Base-by-base conservation (phyloP, 2,113 vertebrate genomes). In the Electrona antarctica region DNA sequence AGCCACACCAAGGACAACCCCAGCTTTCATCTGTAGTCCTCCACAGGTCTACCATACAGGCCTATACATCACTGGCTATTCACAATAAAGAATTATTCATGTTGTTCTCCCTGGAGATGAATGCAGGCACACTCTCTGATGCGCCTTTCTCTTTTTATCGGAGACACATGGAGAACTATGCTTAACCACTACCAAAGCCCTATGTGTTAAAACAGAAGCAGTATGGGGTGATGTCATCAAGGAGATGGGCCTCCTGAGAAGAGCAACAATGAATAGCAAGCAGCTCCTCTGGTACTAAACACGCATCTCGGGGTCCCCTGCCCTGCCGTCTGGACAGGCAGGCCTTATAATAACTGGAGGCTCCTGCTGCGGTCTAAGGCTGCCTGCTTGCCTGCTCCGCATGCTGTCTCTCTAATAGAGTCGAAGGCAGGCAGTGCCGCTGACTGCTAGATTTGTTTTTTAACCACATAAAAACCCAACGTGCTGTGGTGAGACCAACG, bases 171-270 rank as follows among this genome's bases (percentile, higher is more conserved):
- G 8, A 41, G 41, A 50, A 74, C 33, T 33, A 8, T 48, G 76
- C 67, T 28, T 78, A 4, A 59, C 52, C 55, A 69, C 71, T 15
- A 59, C 48, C 56, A 60, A 66, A n/a, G 10, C 57, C 15, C 7
- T 7, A 28, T 41, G 33, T 41, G 33, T 3, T 41, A 41, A 41
- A 41, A 13, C 45, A 15, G 21, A 63, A 78, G 64, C 81, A 69
- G 71, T 70, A 56, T 76, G 82, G 46, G 70, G 71, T 73, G 73
- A 75, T 48, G 60, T 14, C 65, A 73, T 66, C n/a, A 60, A 65
- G 62, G 60, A 76, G 83, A 82, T 71, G 66, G 83, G 72, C 69
- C 77, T 78, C 83, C 75, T 49, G 75, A 75, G 82, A 48, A 52
- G 49, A 51, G 52, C 15, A 69, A 75, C 9, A 76, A 79, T 65